Percentiles rank a stretch among this genome's conserved stretches.
Evolutionary conservation across 2,888 invertebrate genomes (phyloP).

Genomic region (Scaptomyza flava): DNA sequence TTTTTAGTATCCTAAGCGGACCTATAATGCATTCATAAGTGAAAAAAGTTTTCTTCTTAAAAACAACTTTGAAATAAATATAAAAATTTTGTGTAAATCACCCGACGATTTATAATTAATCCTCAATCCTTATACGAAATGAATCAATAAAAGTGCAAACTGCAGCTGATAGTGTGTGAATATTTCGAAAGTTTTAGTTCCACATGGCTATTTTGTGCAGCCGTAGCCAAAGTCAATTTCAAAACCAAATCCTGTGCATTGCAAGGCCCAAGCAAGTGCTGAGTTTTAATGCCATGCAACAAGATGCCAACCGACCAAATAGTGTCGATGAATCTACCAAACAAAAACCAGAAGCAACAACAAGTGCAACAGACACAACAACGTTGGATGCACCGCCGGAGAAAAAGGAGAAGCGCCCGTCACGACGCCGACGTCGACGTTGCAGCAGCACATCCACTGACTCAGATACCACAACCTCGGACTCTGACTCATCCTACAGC

Average conservation of each 20-base stretch:
- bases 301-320: conserved; percentile 69
- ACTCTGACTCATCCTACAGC: conserved; percentile 25
- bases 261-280: conserved; percentile 37
- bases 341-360: conserved; percentile 52
- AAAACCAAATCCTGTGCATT: conserved; percentile 35
- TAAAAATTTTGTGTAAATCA: conserved; percentile 24
- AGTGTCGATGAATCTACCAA: conserved; percentile 56
- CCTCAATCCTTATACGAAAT: conserved; percentile 26
- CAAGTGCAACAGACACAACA: conserved; percentile 55
- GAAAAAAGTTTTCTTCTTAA: background rate
- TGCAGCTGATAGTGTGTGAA: conserved; percentile 17
- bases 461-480: conserved; percentile 37
- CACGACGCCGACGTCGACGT: conserved; percentile 18
- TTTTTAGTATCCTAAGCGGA: conserved; percentile 48
- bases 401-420: conserved; percentile 36
- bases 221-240: conserved; percentile 31
- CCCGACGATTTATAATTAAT: conserved; percentile 2
- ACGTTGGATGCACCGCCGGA: conserved; percentile 30
- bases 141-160: conserved; percentile 7
- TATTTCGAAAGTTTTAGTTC: background rate
- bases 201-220: conserved; percentile 64
- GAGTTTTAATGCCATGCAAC: conserved; percentile 68
- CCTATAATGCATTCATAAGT: background rate
- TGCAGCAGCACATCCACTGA: conserved; percentile 44
- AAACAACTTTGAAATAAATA: background rate